Conservation (phyloP, 2,797 vertebrate species). For the Rhinella marina region DNA sequence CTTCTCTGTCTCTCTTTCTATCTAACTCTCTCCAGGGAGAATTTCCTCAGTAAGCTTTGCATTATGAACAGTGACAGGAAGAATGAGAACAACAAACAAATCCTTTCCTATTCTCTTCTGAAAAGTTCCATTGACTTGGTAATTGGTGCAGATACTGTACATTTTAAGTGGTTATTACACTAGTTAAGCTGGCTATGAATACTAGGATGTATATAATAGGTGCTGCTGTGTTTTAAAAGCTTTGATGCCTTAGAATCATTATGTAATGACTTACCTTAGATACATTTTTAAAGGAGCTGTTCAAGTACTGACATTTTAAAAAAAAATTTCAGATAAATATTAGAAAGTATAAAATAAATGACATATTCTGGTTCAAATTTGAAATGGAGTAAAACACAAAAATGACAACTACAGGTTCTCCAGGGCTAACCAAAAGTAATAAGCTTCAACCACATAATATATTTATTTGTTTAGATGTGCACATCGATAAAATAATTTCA, state of each 20-base stretch:
- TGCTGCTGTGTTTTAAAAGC: not conserved
- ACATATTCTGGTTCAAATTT: not conserved
- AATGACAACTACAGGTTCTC: not conserved
- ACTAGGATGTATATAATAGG: not conserved
- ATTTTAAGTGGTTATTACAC: not conserved
- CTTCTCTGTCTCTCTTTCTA: constrained; percentile 8
- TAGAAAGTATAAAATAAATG: not conserved
- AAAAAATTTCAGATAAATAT: not conserved
- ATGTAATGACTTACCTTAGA: not conserved
- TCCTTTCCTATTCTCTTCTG: constrained; percentile 19
- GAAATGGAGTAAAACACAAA: not conserved
- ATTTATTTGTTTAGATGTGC: no score
- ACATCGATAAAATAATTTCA: no score
- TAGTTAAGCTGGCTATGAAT: not conserved
- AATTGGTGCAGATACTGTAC: not conserved
- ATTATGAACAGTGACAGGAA: constrained; percentile 28
- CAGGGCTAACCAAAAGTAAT: no score
- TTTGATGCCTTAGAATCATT: not conserved
- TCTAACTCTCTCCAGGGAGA: constrained; percentile 20
- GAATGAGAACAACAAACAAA: constrained; percentile 16
- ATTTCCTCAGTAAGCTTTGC: constrained; percentile 24
- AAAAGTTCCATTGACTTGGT: not conserved
- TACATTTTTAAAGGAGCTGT: not conserved
- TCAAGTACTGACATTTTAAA: no score
- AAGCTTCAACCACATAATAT: no score